Conservation (phyloP, 2,113 vertebrate species). For the Nothoprocta pentlandii region DNA sequence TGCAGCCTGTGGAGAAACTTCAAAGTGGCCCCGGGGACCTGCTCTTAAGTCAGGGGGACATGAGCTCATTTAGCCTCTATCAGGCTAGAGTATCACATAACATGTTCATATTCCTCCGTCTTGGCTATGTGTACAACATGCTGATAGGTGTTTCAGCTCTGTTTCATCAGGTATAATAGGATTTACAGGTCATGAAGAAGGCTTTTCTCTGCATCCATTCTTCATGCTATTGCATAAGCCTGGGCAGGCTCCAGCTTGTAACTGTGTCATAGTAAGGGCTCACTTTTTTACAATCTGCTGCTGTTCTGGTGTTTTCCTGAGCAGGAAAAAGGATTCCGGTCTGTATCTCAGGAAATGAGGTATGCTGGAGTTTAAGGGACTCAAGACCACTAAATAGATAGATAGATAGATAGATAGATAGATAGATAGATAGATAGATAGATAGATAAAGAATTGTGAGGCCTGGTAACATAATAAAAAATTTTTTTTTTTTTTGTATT, state of each 20-base stretch:
- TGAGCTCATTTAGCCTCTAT: not conserved
- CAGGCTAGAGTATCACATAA: not conserved
- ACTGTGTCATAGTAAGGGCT: not conserved
- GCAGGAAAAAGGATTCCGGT: not conserved
- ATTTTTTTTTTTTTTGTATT: not conserved
- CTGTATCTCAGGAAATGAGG: not conserved
- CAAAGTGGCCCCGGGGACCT: not conserved
- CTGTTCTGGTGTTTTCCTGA: not conserved
- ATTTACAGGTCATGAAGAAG: not conserved
- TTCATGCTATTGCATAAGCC: not conserved
- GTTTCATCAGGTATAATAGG: not conserved
- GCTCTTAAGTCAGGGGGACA: not conserved
- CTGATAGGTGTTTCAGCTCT: not conserved
- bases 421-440: too few relatives aligned
- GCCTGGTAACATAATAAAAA: not conserved
- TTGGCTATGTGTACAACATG: not conserved
- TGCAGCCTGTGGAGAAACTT: not conserved
- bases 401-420: too few relatives aligned
- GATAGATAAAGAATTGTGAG: not conserved
- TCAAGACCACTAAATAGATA: too few relatives aligned
- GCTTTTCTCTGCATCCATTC: not conserved
- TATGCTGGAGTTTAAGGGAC: not conserved
- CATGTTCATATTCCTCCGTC: not conserved
- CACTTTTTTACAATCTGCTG: not conserved
- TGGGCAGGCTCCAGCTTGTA: rapidly evolving